Conservation (phyloP, 1,140 invertebrate genomes). For the Papilio glaucus region DNA sequence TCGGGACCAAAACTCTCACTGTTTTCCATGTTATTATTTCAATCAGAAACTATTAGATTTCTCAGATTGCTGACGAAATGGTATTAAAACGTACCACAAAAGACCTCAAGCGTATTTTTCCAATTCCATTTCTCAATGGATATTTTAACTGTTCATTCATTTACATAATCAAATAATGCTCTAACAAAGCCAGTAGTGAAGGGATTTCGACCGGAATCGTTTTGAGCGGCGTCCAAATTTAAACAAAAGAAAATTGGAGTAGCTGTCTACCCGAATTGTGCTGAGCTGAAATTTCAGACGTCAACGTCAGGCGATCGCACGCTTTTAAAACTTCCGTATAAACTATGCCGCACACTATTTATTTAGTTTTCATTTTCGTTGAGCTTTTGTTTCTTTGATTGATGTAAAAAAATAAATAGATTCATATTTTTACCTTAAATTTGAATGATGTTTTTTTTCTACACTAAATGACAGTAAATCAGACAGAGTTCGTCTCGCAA, state of each 20-base stretch:
- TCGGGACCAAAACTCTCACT: background rate
- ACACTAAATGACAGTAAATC: no score
- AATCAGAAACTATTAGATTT: background rate
- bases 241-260: slow-evolving; percentile 47
- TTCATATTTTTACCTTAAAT: background rate
- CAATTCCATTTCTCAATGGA: slow-evolving; percentile 6
- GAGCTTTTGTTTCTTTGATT: slow-evolving; percentile 23
- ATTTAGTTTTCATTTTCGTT: slow-evolving; percentile 9
- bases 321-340: slow-evolving; percentile 21
- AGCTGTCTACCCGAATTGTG: slow-evolving; percentile 27
- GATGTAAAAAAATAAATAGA: background rate
- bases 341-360: slow-evolving; percentile 1
- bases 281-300: slow-evolving; percentile 24
- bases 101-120: background rate
- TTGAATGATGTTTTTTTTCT: no score
- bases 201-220: slow-evolving; percentile 38
- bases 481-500: no score
- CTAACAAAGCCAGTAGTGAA: background rate
- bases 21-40: background rate
- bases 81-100: background rate
- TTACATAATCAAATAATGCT: slow-evolving; percentile 23
- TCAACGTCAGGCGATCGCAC: slow-evolving; percentile 12
- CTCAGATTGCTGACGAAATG: background rate
- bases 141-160: slow-evolving; percentile 12
- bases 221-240: slow-evolving; percentile 47